Evolutionary conservation across 2,888 invertebrate genomes (phyloP).

Genomic region (Maniola hyperantus): DNA sequence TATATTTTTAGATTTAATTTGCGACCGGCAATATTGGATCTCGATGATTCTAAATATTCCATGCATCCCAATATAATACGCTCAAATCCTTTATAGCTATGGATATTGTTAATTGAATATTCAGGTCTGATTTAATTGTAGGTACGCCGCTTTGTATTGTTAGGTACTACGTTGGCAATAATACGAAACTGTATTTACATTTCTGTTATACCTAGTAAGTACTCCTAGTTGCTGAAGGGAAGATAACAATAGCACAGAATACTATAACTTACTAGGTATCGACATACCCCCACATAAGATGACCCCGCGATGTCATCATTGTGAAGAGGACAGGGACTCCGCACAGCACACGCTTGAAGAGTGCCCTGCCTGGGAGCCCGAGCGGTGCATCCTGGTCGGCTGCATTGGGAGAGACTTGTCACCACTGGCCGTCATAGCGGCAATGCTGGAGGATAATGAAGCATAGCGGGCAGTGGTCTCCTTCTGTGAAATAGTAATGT

Average conservation of each 20-base stretch:
- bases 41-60: conserved; percentile 23
- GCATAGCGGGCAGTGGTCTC: no score
- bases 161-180: conserved; percentile 16
- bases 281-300: no score
- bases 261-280: not conserved
- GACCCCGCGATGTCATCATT: no score
- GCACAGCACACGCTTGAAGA: no score
- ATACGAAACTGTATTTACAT: conserved; percentile 16
- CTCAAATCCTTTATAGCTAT: conserved; percentile 28
- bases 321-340: no score
- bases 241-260: not conserved
- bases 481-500: no score
- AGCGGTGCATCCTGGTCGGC: no score
- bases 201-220: not conserved
- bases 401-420: no score
- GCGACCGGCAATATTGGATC: conserved; percentile 19
- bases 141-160: conserved; percentile 28
- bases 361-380: no score
- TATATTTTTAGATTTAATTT: not conserved
- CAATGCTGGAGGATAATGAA: no score
- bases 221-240: not conserved
- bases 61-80: conserved; percentile 26
- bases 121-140: conserved; percentile 31
- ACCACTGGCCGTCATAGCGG: no score
- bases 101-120: conserved; percentile 34